A percentile compares a stretch with the other conserved stretches of the same genome.
phyloP scores from a whole-genome alignment of 2,888 invertebrate genomes.

The Choristoneura rosaceana region DNA sequence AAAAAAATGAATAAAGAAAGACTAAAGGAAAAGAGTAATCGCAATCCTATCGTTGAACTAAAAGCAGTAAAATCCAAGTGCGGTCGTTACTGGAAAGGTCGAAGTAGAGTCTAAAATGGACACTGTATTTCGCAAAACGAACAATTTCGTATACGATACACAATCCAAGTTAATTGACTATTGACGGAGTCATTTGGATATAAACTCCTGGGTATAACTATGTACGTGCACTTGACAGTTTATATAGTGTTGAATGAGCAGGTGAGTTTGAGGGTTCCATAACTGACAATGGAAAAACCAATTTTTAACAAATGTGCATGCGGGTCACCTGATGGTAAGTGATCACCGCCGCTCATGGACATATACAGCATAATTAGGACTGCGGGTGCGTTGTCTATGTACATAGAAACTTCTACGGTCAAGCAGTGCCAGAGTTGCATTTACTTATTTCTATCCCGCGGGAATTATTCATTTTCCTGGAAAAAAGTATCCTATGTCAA shows the following conservation, averaged over 20 bases:
- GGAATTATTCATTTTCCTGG: no score
- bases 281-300: background rate
- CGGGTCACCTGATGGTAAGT: no score
- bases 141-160: constrained; percentile 20
- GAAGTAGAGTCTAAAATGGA: background rate
- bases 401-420: no score
- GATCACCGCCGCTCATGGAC: no score
- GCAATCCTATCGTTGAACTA: background rate
- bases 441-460: no score
- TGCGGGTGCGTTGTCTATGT: no score
- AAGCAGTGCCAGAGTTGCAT: no score
- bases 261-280: background rate
- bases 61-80: background rate
- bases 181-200: background rate
- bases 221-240: background rate
- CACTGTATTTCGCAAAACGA: background rate
- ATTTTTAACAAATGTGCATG: background rate
- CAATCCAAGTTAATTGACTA: constrained; percentile 19
- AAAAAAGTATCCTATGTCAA: no score
- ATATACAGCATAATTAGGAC: no score
- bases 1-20: no score
- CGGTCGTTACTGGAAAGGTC: constrained; percentile 4
- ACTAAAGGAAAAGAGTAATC: background rate
- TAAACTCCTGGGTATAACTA: background rate
- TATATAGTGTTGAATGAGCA: background rate